Evolutionary conservation across 2,797 vertebrate species (phyloP).

Genomic region (Microchirus variegatus): DNA sequence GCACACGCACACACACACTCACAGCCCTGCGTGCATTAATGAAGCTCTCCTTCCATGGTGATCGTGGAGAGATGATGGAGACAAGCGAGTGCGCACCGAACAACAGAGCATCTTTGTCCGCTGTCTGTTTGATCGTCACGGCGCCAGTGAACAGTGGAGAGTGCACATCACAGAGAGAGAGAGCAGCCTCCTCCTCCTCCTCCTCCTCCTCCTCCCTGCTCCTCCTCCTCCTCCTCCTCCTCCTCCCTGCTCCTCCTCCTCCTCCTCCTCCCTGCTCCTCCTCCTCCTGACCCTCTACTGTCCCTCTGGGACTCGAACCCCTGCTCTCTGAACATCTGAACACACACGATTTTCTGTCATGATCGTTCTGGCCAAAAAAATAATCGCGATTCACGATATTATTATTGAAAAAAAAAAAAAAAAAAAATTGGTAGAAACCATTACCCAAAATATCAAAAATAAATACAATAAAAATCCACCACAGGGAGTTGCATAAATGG

Average conservation of each 20-base stretch:
- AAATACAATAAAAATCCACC: no score
- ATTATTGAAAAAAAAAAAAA: no score
- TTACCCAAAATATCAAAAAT: no score
- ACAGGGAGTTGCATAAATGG: no score
- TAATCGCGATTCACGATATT: no score
- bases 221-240: slow-evolving; percentile 2
- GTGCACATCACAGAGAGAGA: slow-evolving; percentile 52
- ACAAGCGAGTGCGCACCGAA: slow-evolving; percentile 74
- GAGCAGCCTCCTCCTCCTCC: slow-evolving; percentile 59
- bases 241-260: background rate
- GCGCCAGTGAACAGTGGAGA: slow-evolving; percentile 71
- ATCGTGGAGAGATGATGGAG: slow-evolving; percentile 61
- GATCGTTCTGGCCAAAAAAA: no score
- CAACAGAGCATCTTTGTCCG: slow-evolving; percentile 74
- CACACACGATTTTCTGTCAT: no score
- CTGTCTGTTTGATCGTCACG: slow-evolving; percentile 75
- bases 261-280: background rate
- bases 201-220: slow-evolving; percentile 35
- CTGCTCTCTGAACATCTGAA: no score
- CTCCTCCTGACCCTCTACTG: no score
- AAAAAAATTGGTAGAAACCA: no score
- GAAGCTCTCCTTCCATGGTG: slow-evolving; percentile 73
- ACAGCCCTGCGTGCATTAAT: slow-evolving; percentile 63
- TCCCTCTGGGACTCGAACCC: no score
- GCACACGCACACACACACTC: slow-evolving; percentile 21